Percentiles rank a stretch among this genome's conserved stretches.
Evolutionary conservation across 1,140 invertebrate genomes (phyloP).

Genomic region (Diprion similis): DNA sequence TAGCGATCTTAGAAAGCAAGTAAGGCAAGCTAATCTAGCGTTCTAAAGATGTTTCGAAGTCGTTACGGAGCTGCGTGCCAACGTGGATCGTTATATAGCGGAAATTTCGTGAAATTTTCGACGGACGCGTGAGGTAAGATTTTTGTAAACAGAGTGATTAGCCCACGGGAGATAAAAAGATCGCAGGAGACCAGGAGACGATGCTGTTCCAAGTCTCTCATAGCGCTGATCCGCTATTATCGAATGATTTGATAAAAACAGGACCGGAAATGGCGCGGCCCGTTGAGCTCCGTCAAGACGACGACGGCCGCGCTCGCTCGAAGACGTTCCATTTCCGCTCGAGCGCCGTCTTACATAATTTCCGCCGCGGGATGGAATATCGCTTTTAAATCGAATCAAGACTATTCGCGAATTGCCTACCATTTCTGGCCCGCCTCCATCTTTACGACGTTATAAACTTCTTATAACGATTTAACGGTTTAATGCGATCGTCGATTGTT

Average conservation of each 20-base stretch:
- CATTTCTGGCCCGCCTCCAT: constrained; percentile 20
- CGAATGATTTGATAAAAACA: constrained; percentile 38
- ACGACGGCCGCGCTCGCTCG: constrained; percentile 34
- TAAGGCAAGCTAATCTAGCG: too few relatives aligned
- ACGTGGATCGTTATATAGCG: too few relatives aligned
- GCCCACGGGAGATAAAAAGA: too few relatives aligned
- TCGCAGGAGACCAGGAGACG: too few relatives aligned
- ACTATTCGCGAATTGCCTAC: constrained; percentile 57
- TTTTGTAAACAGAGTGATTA: too few relatives aligned
- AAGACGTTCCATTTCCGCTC: constrained; percentile 59
- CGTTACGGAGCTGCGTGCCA: too few relatives aligned
- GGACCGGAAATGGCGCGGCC: constrained; percentile 40
- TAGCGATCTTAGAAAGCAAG: too few relatives aligned
- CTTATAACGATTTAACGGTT: constrained; percentile 39
- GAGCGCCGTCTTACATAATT: constrained; percentile 59
- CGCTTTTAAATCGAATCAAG: constrained; percentile 63
- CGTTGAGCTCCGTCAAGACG: constrained; percentile 30
- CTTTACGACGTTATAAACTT: constrained; percentile 18
- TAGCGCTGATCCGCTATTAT: constrained; percentile 30
- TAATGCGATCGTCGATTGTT: constrained; percentile 37
- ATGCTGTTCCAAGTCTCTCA: background rate
- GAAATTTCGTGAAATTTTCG: too few relatives aligned
- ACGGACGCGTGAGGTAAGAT: too few relatives aligned
- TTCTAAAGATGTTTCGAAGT: too few relatives aligned
- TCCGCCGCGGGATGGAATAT: constrained; percentile 60